Percentiles rank a stretch among this genome's conserved stretches.
phyloP scores from a whole-genome alignment of 1,140 invertebrate species.

The Atta texana region DNA sequence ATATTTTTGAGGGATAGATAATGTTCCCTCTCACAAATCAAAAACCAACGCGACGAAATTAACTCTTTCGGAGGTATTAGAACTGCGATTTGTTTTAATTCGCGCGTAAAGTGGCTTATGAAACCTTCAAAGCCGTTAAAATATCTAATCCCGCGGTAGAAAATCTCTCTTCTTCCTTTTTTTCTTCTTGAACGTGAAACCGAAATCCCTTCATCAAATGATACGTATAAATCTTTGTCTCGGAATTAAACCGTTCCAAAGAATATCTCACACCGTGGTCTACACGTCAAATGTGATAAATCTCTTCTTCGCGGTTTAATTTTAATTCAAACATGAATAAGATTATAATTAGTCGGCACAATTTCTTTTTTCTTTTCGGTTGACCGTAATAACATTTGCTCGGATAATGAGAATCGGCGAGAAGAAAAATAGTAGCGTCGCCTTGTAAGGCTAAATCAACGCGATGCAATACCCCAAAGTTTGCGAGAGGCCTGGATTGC shows the following conservation, averaged over 20 bases:
- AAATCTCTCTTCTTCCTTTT: slow-evolving; percentile 30
- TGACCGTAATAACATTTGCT: slow-evolving; percentile 6
- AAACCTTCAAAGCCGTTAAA: slow-evolving; percentile 45
- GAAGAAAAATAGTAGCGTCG: not conserved
- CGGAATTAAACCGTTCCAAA: slow-evolving; percentile 33
- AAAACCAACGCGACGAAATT: slow-evolving; percentile 42
- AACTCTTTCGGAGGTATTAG: slow-evolving; percentile 35
- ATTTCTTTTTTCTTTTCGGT: not conserved
- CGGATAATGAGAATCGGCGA: slow-evolving; percentile 29
- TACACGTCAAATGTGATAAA: not conserved
- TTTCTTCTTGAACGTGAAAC: slow-evolving; percentile 30
- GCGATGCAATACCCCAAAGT: slow-evolving; percentile 22
- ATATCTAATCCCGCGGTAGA: slow-evolving; percentile 23
- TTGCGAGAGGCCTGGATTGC: slow-evolving; percentile 5
- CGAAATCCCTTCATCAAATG: slow-evolving; percentile 33
- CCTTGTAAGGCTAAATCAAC: slow-evolving; percentile 24
- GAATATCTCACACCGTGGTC: not conserved
- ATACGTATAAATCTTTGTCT: slow-evolving; percentile 43
- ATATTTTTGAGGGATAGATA: slow-evolving; percentile 38
- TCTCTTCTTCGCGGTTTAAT: slow-evolving; percentile 15
- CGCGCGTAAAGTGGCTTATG: slow-evolving; percentile 54
- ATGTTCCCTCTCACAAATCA: not conserved
- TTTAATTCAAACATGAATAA: slow-evolving; percentile 46
- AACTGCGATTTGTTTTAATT: slow-evolving; percentile 58
- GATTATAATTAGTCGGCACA: slow-evolving; percentile 24